These are phyloP conservation scores for Temnothorax ravouxi DNA, from an alignment of 2,888 invertebrate genomes.

Conservation along the genomic window DNA sequence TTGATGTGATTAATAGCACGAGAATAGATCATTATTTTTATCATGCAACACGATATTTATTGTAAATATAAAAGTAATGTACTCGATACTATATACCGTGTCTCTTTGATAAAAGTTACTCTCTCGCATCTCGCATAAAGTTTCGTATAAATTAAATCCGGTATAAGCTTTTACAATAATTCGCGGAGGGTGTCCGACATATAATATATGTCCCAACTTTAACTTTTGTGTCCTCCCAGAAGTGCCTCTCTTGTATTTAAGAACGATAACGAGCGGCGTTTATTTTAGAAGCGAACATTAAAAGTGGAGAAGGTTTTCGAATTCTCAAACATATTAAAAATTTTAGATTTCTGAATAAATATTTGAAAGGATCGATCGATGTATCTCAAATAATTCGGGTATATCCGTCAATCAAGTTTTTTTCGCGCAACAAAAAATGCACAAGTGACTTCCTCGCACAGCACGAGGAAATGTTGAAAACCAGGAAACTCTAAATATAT, in stretches of 20 bases:
- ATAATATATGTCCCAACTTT: conserved; percentile 82
- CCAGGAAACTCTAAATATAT: neutral
- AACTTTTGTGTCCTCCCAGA: conserved; percentile 71
- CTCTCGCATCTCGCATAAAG: neutral
- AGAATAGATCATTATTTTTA: neutral
- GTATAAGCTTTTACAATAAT: conserved; percentile 85
- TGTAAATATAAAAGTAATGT: neutral
- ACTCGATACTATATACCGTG: neutral
- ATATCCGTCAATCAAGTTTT: neutral
- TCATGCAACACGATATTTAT: neutral
- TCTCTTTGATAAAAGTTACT: neutral
- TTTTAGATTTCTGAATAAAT: neutral
- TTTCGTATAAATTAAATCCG: conserved; percentile 85
- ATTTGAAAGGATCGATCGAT: neutral
- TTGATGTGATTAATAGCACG: neutral
- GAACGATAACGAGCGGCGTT: conserved; percentile 52
- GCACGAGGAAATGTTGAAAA: neutral
- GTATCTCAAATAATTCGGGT: neutral
- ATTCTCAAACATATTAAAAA: neutral
- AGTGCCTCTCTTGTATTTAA: conserved; percentile 62
- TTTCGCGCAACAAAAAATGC: neutral
- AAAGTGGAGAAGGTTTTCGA: neutral
- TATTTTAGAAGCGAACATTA: conserved; percentile 22
- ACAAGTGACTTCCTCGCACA: neutral
- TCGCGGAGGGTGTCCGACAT: conserved; percentile 74